Percentiles rank a stretch among this genome's conserved stretches.
Evolutionary conservation across 1,140 invertebrate species (phyloP).

Genomic region (Cyphomyrmex costatus): DNA sequence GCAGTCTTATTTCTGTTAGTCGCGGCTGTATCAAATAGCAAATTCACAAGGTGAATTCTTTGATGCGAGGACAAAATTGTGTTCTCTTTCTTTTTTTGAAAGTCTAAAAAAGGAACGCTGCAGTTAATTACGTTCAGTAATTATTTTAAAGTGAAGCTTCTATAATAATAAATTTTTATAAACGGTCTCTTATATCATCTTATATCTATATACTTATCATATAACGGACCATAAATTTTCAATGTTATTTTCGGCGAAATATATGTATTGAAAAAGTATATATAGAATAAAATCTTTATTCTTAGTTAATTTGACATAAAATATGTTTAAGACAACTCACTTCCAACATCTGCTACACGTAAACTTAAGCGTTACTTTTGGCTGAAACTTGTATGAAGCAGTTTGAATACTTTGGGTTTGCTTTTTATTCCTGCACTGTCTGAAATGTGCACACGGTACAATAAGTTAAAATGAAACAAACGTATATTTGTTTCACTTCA

Average conservation of each 20-base stretch:
- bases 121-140: constrained; percentile 6
- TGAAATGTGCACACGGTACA: too few species aligned
- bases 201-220: neutral
- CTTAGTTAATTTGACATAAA: neutral
- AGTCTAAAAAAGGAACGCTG: neutral
- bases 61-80: neutral
- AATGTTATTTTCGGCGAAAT: neutral
- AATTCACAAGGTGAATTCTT: neutral
- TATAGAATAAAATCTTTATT: neutral
- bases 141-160: neutral
- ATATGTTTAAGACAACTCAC: too few species aligned
- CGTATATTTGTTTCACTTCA: too few species aligned
- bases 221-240: neutral
- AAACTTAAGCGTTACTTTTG: too few species aligned
- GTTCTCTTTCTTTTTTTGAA: neutral
- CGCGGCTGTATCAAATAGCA: neutral
- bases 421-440: too few species aligned
- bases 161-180: neutral
- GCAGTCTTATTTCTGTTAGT: constrained; percentile 31
- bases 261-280: too few species aligned
- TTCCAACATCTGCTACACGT: too few species aligned
- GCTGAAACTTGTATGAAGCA: too few species aligned
- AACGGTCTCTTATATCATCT: too few species aligned
- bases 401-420: too few species aligned
- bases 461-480: too few species aligned